A percentile compares a stretch with the other conserved stretches of the same genome.
These are phyloP conservation scores for Upupa epops DNA, from an alignment of 2,113 vertebrate species.

Conservation along the genomic window DNA sequence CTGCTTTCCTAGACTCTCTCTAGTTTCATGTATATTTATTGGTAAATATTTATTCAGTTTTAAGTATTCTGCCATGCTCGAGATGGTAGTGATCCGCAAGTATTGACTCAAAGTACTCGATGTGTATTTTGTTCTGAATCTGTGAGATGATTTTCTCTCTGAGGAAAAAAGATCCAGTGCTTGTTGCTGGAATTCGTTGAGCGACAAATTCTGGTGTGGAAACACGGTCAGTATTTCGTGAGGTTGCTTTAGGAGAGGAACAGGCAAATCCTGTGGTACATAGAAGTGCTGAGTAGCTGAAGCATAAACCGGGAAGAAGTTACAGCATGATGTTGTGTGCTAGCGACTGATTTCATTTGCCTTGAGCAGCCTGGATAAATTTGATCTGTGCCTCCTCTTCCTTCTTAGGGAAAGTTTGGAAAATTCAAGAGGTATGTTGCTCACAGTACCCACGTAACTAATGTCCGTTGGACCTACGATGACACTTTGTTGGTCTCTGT, in stretches of 20 bases:
- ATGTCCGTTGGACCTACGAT: conserved; percentile 93
- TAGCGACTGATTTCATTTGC: background rate
- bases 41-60: background rate
- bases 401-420: conserved; percentile 89
- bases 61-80: background rate
- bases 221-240: background rate
- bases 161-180: background rate
- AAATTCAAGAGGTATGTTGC: conserved; percentile 96
- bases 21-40: background rate
- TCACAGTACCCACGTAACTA: conserved; percentile 95
- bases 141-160: background rate
- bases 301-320: background rate
- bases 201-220: background rate
- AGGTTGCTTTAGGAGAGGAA: background rate
- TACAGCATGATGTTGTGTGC: background rate
- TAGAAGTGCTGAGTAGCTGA: background rate
- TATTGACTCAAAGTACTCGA: background rate
- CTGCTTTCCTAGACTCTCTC: background rate
- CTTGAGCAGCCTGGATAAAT: background rate
- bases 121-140: background rate
- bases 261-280: background rate
- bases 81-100: background rate
- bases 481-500: conserved; percentile 90
- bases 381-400: background rate
- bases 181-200: background rate